phyloP scores from a whole-genome alignment of 2,113 vertebrate genomes.

The Lates calcarifer region DNA sequence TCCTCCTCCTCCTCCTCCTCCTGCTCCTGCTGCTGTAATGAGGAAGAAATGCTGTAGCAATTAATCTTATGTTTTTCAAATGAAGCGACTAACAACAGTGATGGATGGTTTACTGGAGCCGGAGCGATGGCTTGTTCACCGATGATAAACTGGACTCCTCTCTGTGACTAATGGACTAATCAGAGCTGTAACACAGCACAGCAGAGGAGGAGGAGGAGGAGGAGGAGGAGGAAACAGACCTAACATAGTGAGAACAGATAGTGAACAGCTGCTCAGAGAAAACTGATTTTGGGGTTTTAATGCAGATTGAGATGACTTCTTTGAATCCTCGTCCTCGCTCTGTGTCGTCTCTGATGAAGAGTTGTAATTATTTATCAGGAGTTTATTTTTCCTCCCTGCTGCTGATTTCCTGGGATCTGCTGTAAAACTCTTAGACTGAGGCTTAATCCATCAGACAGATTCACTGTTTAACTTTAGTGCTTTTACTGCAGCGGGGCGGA shows the following conservation, averaged over 20 bases:
- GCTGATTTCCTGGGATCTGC: too few relatives aligned
- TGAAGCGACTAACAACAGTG: constrained; percentile 31
- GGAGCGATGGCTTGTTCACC: constrained; percentile 50
- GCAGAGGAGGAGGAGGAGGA: constrained; percentile 3
- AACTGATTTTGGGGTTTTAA: background rate
- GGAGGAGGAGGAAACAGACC: constrained; percentile 25
- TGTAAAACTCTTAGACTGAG: background rate
- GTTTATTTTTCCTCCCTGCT: too few relatives aligned
- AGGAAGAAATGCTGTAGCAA: constrained; percentile 4
- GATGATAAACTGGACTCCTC: constrained; percentile 65
- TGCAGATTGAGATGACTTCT: too few relatives aligned
- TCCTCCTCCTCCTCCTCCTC: background rate
- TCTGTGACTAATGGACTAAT: constrained; percentile 69
- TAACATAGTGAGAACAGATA: background rate
- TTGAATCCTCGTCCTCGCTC: too few relatives aligned
- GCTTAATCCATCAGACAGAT: background rate
- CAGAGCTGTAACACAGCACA: constrained; percentile 6
- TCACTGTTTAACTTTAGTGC: background rate
- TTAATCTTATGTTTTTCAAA: constrained; percentile 44
- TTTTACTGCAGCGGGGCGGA: background rate
- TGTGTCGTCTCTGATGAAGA: too few relatives aligned
- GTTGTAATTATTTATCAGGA: too few relatives aligned
- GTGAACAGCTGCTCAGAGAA: background rate
- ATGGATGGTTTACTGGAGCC: constrained; percentile 43
- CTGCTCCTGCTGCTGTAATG: background rate